These are phyloP conservation scores for Onychostruthus taczanowskii DNA, from an alignment of 2,113 vertebrate species.

Conservation along the genomic window DNA sequence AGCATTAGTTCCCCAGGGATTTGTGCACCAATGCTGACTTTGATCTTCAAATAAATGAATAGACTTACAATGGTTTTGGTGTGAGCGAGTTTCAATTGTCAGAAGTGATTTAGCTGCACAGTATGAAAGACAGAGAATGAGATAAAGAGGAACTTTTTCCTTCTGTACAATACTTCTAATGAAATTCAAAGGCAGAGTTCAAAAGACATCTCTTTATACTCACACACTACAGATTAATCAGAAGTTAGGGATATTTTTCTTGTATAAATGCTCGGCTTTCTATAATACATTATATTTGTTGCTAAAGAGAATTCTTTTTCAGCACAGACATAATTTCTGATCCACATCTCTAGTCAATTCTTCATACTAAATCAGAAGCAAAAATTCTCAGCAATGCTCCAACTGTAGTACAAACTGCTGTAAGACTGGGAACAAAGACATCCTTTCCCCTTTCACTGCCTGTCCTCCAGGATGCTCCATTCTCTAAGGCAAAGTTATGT, in stretches of 20 bases:
- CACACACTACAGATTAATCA: background rate
- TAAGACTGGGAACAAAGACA: background rate
- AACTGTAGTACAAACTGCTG: background rate
- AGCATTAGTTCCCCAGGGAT: background rate
- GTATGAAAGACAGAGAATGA: background rate
- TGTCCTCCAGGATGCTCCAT: background rate
- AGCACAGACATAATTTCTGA: background rate
- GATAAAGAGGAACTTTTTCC: background rate
- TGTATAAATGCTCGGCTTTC: background rate
- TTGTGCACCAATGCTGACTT: background rate
- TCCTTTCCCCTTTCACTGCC: background rate
- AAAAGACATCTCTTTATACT: background rate
- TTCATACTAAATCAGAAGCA: background rate
- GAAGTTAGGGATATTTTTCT: background rate
- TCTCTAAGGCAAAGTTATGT: background rate
- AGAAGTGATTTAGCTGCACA: background rate
- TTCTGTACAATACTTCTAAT: background rate
- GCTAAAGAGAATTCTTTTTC: background rate
- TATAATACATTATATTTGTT: background rate
- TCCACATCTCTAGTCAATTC: background rate
- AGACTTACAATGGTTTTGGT: background rate
- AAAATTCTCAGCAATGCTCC: background rate
- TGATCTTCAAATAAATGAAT: background rate
- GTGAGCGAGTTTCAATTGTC: background rate
- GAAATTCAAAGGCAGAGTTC: slow-evolving; percentile 11